Conservation (phyloP, 2,888 invertebrate species). For the Cheiracanthium punctorium region DNA sequence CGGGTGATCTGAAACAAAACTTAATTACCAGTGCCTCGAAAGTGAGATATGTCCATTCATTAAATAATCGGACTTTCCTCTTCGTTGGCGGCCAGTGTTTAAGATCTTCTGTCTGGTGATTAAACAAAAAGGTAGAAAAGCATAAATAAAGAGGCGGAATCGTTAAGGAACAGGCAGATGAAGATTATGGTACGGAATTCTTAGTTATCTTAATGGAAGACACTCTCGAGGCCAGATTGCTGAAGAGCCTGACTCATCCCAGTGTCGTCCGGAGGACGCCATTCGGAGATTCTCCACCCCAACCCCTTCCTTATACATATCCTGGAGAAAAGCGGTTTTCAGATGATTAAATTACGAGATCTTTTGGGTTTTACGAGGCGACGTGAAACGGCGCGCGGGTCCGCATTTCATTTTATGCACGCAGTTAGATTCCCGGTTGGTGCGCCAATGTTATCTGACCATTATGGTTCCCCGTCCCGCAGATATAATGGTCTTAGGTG, state of each 20-base stretch:
- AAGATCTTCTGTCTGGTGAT: background rate
- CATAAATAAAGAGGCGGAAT: background rate
- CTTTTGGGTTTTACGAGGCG: slow-evolving; percentile 67
- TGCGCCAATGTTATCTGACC: slow-evolving; percentile 69
- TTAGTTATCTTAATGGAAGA: background rate
- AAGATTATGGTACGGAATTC: background rate
- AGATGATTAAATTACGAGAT: slow-evolving; percentile 71
- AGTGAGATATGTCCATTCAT: background rate
- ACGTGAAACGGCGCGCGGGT: slow-evolving; percentile 42
- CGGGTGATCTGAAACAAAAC: background rate
- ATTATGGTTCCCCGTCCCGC: slow-evolving; percentile 58
- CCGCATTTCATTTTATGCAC: slow-evolving; percentile 43
- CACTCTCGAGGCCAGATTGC: background rate
- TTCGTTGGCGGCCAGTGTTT: background rate
- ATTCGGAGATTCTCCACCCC: background rate
- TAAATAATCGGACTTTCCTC: background rate
- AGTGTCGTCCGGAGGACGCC: slow-evolving; percentile 26
- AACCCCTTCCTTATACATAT: slow-evolving; percentile 40
- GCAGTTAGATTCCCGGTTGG: slow-evolving; percentile 48
- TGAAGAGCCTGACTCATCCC: slow-evolving; percentile 29
- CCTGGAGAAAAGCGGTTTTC: slow-evolving; percentile 62
- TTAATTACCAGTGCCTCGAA: background rate
- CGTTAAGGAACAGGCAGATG: background rate
- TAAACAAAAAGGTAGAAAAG: slow-evolving; percentile 1
- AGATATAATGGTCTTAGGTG: slow-evolving; percentile 70